Percentiles rank a stretch among this genome's conserved stretches.
These are phyloP conservation scores for Lota lota DNA, from an alignment of 2,113 vertebrate species.

Conservation along the genomic window DNA sequence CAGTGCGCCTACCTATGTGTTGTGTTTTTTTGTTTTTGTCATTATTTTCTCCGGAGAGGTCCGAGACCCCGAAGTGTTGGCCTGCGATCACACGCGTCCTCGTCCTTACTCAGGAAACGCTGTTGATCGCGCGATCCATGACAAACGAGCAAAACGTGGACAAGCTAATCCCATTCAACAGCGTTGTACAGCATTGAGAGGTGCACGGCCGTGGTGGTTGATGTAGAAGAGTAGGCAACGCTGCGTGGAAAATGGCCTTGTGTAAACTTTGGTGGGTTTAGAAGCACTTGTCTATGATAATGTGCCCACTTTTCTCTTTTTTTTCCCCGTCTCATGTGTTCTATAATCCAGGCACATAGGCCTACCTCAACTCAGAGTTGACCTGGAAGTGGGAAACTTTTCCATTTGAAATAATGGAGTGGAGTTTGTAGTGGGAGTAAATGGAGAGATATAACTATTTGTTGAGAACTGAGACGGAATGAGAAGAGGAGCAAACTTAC, in stretches of 20 bases:
- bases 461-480: slow-evolving; percentile 21
- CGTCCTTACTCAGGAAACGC: too few species aligned
- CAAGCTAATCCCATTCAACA: not conserved
- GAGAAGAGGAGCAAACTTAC: slow-evolving; percentile 36
- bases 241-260: slow-evolving; percentile 14
- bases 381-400: slow-evolving; percentile 45
- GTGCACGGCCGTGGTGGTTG: not conserved
- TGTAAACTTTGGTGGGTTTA: slow-evolving; percentile 7
- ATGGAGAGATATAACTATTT: slow-evolving; percentile 51
- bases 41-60: not conserved
- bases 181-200: not conserved
- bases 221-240: not conserved
- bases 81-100: too few species aligned
- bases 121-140: not conserved
- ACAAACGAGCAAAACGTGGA: not conserved
- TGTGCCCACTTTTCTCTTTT: slow-evolving; percentile 27
- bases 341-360: slow-evolving; percentile 14
- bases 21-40: not conserved
- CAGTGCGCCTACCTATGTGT: too few species aligned
- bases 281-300: slow-evolving; percentile 21
- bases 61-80: not conserved
- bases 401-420: slow-evolving; percentile 39
- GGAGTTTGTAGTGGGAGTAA: slow-evolving; percentile 36
- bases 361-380: slow-evolving; percentile 27
- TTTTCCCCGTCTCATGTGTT: slow-evolving; percentile 14